Percentiles rank a stretch among this genome's conserved stretches.
Conservation (phyloP, 2,797 vertebrate species). For the Echeneis naucrates region DNA sequence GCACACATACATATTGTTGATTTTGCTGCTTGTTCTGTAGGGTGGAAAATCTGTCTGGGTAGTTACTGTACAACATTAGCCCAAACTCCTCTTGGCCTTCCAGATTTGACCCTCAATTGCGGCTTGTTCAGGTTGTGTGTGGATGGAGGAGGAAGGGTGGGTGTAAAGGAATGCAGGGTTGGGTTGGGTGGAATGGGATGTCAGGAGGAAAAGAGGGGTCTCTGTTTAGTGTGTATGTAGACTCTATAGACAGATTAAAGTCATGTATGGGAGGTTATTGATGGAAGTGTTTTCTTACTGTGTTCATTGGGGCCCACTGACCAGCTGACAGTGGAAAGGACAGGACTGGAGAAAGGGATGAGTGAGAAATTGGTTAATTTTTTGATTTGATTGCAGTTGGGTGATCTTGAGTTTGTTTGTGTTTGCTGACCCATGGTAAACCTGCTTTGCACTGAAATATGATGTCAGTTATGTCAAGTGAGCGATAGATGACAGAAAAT, state of each 20-base stretch:
- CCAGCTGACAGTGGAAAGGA: constrained; percentile 49
- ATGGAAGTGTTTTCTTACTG: constrained; percentile 71
- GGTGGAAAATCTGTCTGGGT: constrained; percentile 64
- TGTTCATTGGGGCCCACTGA: constrained; percentile 65
- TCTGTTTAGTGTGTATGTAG: constrained; percentile 73
- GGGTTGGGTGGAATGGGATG: constrained; percentile 63
- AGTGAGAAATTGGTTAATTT: not conserved
- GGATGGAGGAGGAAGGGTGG: constrained; percentile 38
- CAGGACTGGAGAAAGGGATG: constrained; percentile 30
- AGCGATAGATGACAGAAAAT: not conserved
- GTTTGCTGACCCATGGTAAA: not conserved
- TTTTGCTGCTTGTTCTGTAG: constrained; percentile 61
- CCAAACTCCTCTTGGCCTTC: constrained; percentile 42
- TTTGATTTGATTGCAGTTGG: constrained; percentile 6
- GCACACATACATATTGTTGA: constrained; percentile 42
- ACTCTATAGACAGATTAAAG: constrained; percentile 64
- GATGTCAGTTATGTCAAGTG: not conserved
- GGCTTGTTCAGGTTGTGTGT: constrained; percentile 71
- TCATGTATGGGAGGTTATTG: constrained; percentile 65
- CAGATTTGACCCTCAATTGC: constrained; percentile 73
- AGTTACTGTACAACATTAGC: constrained; percentile 66
- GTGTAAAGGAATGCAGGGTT: constrained; percentile 74
- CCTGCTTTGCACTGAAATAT: not conserved
- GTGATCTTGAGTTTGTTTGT: not conserved
- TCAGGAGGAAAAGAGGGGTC: constrained; percentile 70